Evolutionary conservation across 2,797 vertebrate species (phyloP).

Genomic region (Caiman crocodilus): DNA sequence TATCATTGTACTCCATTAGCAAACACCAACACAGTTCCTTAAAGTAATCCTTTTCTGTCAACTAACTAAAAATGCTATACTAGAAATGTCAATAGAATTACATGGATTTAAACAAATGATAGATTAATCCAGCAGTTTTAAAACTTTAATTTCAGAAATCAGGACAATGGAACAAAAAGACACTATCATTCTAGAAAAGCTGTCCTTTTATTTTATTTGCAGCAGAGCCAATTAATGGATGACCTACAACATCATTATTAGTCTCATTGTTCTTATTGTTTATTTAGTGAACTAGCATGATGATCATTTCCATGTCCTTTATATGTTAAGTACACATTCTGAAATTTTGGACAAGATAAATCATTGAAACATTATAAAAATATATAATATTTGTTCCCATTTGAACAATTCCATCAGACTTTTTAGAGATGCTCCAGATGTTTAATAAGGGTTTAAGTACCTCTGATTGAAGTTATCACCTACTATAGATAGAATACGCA

Average conservation of each 20-base stretch:
- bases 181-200: neutral
- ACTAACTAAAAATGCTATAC: slow-evolving; percentile 5
- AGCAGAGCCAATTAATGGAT: neutral
- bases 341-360: slow-evolving; percentile 28
- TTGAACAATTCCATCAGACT: slow-evolving; percentile 33
- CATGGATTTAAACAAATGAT: neutral
- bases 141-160: neutral
- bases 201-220: neutral
- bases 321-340: slow-evolving; percentile 35
- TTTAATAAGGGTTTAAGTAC: slow-evolving; percentile 48
- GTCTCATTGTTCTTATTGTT: slow-evolving; percentile 12
- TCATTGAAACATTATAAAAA: slow-evolving; percentile 55
- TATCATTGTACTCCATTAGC: slow-evolving; percentile 44
- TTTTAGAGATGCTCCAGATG: slow-evolving; percentile 16
- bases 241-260: neutral
- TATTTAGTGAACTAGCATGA: neutral
- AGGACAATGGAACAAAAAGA: too few relatives aligned
- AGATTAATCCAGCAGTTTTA: slow-evolving; percentile 17
- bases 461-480: slow-evolving; percentile 22
- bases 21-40: slow-evolving; percentile 4
- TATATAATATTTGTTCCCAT: slow-evolving; percentile 14
- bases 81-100: neutral
- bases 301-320: neutral
- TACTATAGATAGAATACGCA: neutral
- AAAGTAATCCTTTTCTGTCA: neutral